These are phyloP conservation scores for Lutjanus erythropterus DNA, from an alignment of 2,113 vertebrate genomes.

Conservation along the genomic window DNA sequence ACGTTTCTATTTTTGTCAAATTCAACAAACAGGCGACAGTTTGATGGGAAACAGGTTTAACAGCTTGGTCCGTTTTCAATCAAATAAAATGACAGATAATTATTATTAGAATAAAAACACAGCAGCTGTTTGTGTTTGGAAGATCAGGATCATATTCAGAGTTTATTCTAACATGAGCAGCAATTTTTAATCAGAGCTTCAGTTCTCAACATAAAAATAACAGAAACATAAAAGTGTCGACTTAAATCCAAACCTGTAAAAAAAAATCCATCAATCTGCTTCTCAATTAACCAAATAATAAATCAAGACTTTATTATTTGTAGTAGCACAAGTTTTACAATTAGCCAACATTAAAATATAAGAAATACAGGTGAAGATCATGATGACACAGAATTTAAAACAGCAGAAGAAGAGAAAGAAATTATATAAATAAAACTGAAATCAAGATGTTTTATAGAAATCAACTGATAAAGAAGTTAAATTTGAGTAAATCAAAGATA, in stretches of 20 bases:
- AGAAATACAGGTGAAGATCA: not conserved
- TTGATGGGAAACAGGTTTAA: not conserved
- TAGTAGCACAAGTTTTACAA: too few relatives aligned
- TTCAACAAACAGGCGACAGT: not conserved
- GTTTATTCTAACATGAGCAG: not conserved
- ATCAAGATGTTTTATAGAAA: not conserved
- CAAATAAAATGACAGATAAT: not conserved
- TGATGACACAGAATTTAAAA: not conserved
- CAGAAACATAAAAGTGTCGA: too few relatives aligned
- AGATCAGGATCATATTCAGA: not conserved
- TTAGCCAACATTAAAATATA: too few relatives aligned
- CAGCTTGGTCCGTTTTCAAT: not conserved
- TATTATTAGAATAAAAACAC: not conserved
- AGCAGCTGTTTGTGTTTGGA: not conserved
- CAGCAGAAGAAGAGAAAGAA: not conserved
- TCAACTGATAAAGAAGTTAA: not conserved
- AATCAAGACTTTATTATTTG: too few relatives aligned
- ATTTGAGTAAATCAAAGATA: not conserved
- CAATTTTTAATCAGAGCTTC: too few relatives aligned
- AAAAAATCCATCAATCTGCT: not conserved
- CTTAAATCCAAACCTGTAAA: not conserved
- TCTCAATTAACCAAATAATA: not conserved
- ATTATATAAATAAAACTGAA: not conserved
- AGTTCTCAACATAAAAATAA: not conserved
- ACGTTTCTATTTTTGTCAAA: not conserved